Evolutionary conservation across 37 sponge, comb jelly and placozoan genomes (phyloP).

Genomic region (Geodia barretti): DNA sequence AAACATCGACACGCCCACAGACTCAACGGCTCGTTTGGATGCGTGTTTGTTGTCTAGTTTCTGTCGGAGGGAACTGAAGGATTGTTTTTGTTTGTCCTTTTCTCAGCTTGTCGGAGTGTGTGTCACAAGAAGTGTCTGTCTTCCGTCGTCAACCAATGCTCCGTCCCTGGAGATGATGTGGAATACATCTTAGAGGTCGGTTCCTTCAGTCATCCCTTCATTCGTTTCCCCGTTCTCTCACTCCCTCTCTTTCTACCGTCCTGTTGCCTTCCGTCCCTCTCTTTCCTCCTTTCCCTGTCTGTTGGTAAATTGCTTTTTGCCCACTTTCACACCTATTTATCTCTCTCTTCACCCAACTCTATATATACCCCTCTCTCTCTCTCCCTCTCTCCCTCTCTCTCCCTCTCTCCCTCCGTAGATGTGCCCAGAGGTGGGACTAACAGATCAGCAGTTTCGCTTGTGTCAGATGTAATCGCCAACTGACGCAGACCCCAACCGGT

Average conservation of each 20-base stretch:
- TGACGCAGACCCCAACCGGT: conserved; percentile 32
- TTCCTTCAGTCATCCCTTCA: not conserved
- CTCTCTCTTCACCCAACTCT: no score
- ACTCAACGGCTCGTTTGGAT: no score
- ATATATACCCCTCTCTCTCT: no score
- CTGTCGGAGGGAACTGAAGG: no score
- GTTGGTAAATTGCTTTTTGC: no score
- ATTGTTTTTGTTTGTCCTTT: no score
- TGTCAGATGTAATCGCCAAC: conserved; percentile 68
- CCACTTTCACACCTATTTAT: no score
- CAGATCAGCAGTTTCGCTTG: conserved; percentile 91
- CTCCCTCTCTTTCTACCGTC: not conserved
- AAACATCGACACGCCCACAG: no score
- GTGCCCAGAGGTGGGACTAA: conserved; percentile 85
- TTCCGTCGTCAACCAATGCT: not conserved
- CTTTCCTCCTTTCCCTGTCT: not conserved
- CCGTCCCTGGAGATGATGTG: not conserved
- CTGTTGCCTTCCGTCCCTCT: conserved; percentile 7
- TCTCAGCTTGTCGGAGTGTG: conserved; percentile 11
- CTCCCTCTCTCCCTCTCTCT: not conserved
- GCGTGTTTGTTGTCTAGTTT: no score
- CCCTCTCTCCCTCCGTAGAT: conserved; percentile 43
- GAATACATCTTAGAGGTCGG: not conserved
- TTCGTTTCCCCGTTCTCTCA: no score
- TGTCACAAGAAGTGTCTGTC: conserved; percentile 19